Conservation (phyloP, 2,888 invertebrate genomes). For the Mamestra brassicae region DNA sequence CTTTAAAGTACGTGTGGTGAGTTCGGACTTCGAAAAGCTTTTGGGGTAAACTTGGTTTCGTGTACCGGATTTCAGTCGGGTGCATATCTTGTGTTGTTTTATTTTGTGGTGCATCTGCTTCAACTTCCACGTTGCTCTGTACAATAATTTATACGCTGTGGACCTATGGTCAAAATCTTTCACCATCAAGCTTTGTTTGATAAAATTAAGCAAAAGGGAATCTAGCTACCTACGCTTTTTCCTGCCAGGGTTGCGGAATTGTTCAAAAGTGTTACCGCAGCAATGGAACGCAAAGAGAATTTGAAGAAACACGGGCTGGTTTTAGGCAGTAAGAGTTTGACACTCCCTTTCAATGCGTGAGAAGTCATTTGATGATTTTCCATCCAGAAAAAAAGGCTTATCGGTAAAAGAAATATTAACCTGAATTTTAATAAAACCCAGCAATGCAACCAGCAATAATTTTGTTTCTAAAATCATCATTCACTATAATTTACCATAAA, state of each 20-base stretch:
- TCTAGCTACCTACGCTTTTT: not conserved
- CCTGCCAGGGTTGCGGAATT: too few species aligned
- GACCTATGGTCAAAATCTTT: too few species aligned
- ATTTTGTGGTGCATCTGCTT: constrained; percentile 11
- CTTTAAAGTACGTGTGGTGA: constrained; percentile 77
- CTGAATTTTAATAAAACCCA: too few species aligned
- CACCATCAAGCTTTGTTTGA: not conserved
- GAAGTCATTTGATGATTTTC: too few species aligned
- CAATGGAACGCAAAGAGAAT: too few species aligned
- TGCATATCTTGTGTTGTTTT: constrained; percentile 49
- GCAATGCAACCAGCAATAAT: not conserved
- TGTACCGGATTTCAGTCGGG: constrained; percentile 58
- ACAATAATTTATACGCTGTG: not conserved
- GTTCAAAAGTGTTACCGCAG: too few species aligned
- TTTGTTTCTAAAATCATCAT: not conserved
- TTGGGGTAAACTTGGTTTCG: constrained; percentile 72
- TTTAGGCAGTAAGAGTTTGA: too few species aligned
- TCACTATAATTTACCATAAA: not conserved
- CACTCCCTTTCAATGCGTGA: too few species aligned
- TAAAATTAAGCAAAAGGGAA: not conserved
- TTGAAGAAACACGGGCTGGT: too few species aligned
- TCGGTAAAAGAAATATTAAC: too few species aligned
- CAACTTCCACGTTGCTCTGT: not conserved
- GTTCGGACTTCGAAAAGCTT: constrained; percentile 77
- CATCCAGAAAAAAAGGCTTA: too few species aligned